Percentiles rank a stretch among this genome's conserved stretches.
Evolutionary conservation across 2,113 vertebrate species (phyloP).

Genomic region (Tupaia chinensis): DNA sequence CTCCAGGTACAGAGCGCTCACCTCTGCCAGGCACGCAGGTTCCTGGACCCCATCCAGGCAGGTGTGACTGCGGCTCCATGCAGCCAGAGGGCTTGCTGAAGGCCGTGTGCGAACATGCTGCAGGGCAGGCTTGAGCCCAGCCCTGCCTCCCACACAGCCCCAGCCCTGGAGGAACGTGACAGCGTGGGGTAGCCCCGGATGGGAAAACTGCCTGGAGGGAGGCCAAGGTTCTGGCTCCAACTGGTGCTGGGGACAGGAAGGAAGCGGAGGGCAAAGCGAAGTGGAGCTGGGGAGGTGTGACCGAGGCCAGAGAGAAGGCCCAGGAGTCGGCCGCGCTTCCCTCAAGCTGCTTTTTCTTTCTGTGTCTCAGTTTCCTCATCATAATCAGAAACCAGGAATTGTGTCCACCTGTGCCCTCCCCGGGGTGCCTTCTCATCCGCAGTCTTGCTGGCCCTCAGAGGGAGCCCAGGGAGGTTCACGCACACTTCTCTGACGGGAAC

Average conservation of each 20-base stretch:
- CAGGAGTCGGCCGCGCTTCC: too few relatives aligned
- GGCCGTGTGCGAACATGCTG: neutral
- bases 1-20: neutral
- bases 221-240: neutral
- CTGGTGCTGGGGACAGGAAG: neutral
- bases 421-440: neutral
- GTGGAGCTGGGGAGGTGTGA: too few relatives aligned
- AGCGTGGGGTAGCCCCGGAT: neutral
- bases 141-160: neutral
- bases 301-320: neutral
- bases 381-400: neutral
- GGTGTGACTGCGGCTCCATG: too few relatives aligned
- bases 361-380: neutral
- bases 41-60: too few relatives aligned
- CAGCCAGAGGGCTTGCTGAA: neutral
- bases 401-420: neutral
- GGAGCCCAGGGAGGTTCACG: neutral
- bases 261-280: neutral
- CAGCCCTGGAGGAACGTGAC: neutral
- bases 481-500: neutral
- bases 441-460: neutral
- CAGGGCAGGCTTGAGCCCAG: neutral
- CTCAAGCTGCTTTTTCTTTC: neutral
- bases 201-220: neutral
- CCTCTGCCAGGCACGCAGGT: neutral